A percentile compares a stretch with the other conserved stretches of the same genome.
Conservation (phyloP, 2,797 vertebrate genomes). For the Urocyon cinereoargenteus region DNA sequence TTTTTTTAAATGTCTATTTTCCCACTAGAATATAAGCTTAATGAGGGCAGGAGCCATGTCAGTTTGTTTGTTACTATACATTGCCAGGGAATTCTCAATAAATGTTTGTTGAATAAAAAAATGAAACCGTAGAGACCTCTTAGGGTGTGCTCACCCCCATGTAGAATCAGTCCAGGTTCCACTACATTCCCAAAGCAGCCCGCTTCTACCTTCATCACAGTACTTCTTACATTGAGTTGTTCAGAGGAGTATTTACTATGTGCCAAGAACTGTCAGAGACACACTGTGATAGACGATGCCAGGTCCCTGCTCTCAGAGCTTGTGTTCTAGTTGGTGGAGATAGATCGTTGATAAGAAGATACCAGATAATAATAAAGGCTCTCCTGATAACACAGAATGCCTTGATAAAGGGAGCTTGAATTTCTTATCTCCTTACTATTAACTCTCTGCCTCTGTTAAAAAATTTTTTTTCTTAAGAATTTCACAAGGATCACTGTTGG, state of each 20-base stretch:
- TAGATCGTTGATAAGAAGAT: neutral
- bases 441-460: neutral
- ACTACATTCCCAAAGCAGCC: neutral
- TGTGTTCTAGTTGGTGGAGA: neutral
- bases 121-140: neutral
- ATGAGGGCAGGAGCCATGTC: neutral
- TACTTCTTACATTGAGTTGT: neutral
- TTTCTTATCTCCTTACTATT: neutral
- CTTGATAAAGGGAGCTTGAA: neutral
- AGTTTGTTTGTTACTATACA: neutral
- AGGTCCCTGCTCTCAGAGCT: neutral
- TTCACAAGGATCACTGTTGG: neutral
- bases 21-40: neutral
- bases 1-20: neutral
- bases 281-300: neutral
- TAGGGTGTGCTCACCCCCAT: neutral
- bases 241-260: neutral
- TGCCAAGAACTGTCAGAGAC: neutral
- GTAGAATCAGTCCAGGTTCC: neutral
- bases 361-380: neutral
- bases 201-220: neutral
- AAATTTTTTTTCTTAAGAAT: conserved; percentile 6
- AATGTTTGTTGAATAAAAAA: conserved; percentile 20
- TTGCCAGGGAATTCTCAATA: neutral
- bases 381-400: neutral